These are phyloP conservation scores for Phalera bucephala DNA, from an alignment of 2,888 invertebrate genomes.

Conservation along the genomic window DNA sequence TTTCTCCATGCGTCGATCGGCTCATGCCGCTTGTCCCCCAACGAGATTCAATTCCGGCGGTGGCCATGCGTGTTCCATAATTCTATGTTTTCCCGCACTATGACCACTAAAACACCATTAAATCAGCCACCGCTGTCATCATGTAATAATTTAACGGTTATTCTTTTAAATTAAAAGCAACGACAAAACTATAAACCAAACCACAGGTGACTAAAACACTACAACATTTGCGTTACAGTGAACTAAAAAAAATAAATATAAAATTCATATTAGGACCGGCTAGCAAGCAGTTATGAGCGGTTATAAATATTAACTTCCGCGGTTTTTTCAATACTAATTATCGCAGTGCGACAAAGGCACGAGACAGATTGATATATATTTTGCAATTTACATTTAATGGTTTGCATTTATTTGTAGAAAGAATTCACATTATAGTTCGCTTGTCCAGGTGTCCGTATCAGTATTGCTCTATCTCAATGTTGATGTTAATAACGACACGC, in stretches of 20 bases:
- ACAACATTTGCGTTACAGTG: slow-evolving; percentile 9
- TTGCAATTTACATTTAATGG: slow-evolving; percentile 36
- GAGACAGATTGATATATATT: slow-evolving; percentile 19
- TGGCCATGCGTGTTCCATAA: too few species aligned
- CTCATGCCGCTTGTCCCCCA: too few species aligned
- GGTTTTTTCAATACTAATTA: slow-evolving; percentile 40
- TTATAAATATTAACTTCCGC: slow-evolving; percentile 43
- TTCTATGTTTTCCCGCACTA: too few species aligned
- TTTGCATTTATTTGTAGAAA: slow-evolving; percentile 24
- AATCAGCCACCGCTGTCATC: too few species aligned
- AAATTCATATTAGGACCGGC: slow-evolving; percentile 30
- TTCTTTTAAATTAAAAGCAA: too few species aligned
- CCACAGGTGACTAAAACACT: too few species aligned
- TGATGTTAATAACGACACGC: slow-evolving; percentile 4
- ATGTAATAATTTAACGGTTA: too few species aligned
- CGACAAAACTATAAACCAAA: too few species aligned
- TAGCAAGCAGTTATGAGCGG: slow-evolving; percentile 13
- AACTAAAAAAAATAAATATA: slow-evolving; percentile 20
- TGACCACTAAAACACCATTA: too few species aligned
- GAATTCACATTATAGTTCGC: slow-evolving; percentile 26
- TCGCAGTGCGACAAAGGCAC: slow-evolving; percentile 30
- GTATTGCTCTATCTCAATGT: slow-evolving; percentile 12
- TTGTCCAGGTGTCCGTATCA: slow-evolving; percentile 23
- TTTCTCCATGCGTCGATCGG: too few species aligned
- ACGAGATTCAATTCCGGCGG: too few species aligned